These are phyloP conservation scores for Acanthaster planci DNA, from an alignment of 35 echinoderm and acorn worm species.

Conservation along the genomic window DNA sequence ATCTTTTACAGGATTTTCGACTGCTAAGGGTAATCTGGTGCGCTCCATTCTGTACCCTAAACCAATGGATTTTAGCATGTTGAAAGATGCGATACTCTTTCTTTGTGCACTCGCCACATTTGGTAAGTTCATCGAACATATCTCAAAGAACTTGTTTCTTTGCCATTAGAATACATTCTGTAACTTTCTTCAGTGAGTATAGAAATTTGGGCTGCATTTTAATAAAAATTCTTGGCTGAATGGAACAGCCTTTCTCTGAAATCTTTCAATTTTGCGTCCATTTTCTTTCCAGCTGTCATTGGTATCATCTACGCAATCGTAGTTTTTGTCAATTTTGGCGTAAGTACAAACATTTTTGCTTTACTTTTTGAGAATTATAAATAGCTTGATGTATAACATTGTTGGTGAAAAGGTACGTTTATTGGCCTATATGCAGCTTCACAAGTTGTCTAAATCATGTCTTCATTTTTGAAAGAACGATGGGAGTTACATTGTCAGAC, in stretches of 20 bases:
- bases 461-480: slow-evolving; percentile 29
- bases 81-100: slow-evolving; percentile 71
- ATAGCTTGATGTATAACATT: too few species aligned
- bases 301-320: slow-evolving; percentile 79
- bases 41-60: slow-evolving; percentile 81
- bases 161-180: too few species aligned
- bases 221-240: too few species aligned
- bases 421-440: neutral
- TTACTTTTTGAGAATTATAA: too few species aligned
- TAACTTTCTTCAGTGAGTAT: too few species aligned
- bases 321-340: slow-evolving; percentile 60
- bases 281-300: slow-evolving; percentile 59
- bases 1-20: slow-evolving; percentile 69
- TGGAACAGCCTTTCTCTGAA: too few species aligned
- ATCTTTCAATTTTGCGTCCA: neutral
- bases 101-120: slow-evolving; percentile 52
- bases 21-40: slow-evolving; percentile 75
- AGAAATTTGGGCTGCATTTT: too few species aligned
- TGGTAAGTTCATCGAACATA: slow-evolving; percentile 47
- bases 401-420: neutral
- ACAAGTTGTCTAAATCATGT: neutral
- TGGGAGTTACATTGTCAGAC: slow-evolving; percentile 47
- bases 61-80: slow-evolving; percentile 71
- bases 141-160: too few species aligned
- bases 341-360: slow-evolving; percentile 60